These are phyloP conservation scores for Hydractinia echinata DNA, from an alignment of 30 jellyfish, hydroid and myxozoan species.

Conservation along the genomic window DNA sequence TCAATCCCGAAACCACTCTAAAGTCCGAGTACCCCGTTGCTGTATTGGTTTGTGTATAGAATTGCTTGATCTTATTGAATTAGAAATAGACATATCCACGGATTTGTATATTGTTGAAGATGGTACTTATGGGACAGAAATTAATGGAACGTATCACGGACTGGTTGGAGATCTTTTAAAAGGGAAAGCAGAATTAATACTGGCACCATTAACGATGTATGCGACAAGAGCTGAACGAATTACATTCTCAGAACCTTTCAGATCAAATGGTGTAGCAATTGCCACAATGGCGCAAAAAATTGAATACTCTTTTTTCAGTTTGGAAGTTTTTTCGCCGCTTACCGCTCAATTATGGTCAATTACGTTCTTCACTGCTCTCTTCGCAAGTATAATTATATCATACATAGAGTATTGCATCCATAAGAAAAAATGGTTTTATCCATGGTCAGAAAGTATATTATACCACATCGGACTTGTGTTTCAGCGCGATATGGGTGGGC, in stretches of 20 bases:
- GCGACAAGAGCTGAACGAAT: conserved; percentile 39
- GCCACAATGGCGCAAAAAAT: conserved; percentile 13
- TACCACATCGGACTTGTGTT: conserved; percentile 53
- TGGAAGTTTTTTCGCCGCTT: conserved; percentile 34
- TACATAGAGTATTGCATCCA: neutral
- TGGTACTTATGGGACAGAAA: conserved; percentile 41
- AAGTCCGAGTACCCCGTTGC: conserved; percentile 20
- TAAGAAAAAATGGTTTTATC: neutral
- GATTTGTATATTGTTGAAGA: conserved; percentile 58
- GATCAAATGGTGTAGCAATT: conserved; percentile 29
- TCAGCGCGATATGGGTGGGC: conserved; percentile 74
- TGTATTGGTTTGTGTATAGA: conserved; percentile 58
- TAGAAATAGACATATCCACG: conserved; percentile 29
- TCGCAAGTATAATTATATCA: conserved; percentile 28
- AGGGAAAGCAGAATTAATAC: conserved; percentile 45
- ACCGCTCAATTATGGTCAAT: conserved; percentile 23
- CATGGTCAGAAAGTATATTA: conserved; percentile 41
- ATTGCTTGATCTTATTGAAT: conserved; percentile 31
- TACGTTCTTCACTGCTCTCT: neutral
- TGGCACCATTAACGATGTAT: conserved; percentile 54
- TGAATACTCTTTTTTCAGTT: conserved; percentile 34
- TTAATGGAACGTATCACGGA: conserved; percentile 54
- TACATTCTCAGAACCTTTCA: conserved; percentile 43
- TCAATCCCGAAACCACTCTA: neutral
- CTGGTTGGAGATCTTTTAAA: conserved; percentile 54